These are phyloP conservation scores for Lithophane semibrunnea DNA, from an alignment of 2,888 invertebrate species.

Conservation along the genomic window DNA sequence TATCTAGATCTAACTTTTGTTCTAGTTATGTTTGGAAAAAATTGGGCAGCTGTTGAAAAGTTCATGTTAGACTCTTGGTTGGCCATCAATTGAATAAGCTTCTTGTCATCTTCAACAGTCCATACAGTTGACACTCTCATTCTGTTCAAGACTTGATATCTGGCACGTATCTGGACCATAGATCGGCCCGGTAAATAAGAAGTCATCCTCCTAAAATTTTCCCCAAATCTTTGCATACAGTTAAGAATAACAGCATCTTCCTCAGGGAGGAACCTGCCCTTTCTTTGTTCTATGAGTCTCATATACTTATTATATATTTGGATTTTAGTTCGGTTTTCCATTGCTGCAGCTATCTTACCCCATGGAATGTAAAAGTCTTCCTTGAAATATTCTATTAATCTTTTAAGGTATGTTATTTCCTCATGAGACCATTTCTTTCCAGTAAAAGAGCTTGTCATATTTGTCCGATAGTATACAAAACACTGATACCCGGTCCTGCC, in stretches of 20 bases:
- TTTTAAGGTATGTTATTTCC: slow-evolving; percentile 92
- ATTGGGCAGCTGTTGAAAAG: slow-evolving; percentile 85
- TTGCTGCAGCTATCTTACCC: slow-evolving; percentile 92
- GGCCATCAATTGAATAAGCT: slow-evolving; percentile 89
- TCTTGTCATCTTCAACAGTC: slow-evolving; percentile 91
- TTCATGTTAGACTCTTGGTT: slow-evolving; percentile 81
- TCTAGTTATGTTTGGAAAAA: slow-evolving; percentile 90
- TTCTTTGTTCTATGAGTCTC: slow-evolving; percentile 83
- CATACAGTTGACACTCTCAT: slow-evolving; percentile 88
- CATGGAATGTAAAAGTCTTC: slow-evolving; percentile 93
- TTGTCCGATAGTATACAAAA: slow-evolving; percentile 92
- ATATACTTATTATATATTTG: slow-evolving; percentile 92
- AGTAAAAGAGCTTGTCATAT: slow-evolving; percentile 76
- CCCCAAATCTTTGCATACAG: slow-evolving; percentile 91
- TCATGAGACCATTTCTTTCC: slow-evolving; percentile 91
- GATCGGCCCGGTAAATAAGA: slow-evolving; percentile 91
- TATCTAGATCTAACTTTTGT: slow-evolving; percentile 91
- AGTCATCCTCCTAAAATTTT: slow-evolving; percentile 90
- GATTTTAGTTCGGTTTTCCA: slow-evolving; percentile 91
- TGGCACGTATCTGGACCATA: slow-evolving; percentile 90
- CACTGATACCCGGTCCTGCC: slow-evolving; percentile 93
- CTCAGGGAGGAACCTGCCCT: slow-evolving; percentile 91
- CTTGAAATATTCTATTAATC: slow-evolving; percentile 91
- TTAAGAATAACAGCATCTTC: slow-evolving; percentile 93
- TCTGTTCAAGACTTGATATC: slow-evolving; percentile 89